Evolutionary conservation across 1,140 invertebrate genomes (phyloP), one percentile per base, ranked within the genome.

Genomic region (Trichonephila clavata): DNA sequence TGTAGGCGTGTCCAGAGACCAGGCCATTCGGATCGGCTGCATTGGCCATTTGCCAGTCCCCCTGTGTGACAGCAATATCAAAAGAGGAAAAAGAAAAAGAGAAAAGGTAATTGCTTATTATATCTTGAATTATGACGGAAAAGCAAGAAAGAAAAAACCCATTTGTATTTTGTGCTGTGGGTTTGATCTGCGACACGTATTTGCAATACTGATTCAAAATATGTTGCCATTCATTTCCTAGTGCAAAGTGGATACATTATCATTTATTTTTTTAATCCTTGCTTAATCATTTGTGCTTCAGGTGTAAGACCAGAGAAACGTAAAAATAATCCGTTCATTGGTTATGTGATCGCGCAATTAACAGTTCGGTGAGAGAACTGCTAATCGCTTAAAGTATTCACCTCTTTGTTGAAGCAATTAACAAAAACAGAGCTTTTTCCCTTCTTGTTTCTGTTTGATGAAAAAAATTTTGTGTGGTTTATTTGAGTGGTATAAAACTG

Each of bases 1-100:
- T 96, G 94, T 97, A 97, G 27, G 96, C 96, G 95, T 96, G 96
- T 43, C 96, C 96, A 93, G 96, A 95, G 16, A 96, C 96, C 60
- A 96, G 94, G 16, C 96, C 96, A 95, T 96, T 96, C 21, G 95
- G 95, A 92, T 96, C 96, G 27, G 95, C 95, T 50, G 95, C 94
- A 86, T 94, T 95, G 68, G 96, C 95, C 91, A 94, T 94, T 84
- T 95, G 95, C 96, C 96, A 96, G 92, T 96, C 96, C 27, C 96
- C 96, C 96, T 96, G 95, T 20, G 59, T 50, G 50, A 7, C 50
- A 50, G 50, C 50, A 50, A 50, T 50, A 50, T 50, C 50, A 50
- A 71, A 24, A 57, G 27, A 65, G 57, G 20, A 60, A 10, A 71
- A 77, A 39, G 21, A 77, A 71, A 61, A 81, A n/a, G n/a, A n/a